Percentiles rank a stretch among this genome's conserved stretches.
Conservation (phyloP, 2,797 vertebrate genomes). For the Coracias cyanogaster region DNA sequence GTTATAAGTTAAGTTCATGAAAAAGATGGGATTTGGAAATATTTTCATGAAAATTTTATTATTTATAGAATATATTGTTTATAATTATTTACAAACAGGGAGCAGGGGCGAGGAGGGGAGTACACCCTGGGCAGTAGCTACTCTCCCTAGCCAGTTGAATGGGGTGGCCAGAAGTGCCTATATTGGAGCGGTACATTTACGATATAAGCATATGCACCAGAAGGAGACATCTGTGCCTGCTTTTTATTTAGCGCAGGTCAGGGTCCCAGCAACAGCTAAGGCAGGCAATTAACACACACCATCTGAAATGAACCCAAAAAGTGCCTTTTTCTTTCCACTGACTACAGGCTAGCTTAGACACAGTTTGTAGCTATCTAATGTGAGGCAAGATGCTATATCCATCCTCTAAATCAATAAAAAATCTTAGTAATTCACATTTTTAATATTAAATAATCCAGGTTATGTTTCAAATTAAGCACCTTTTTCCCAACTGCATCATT, state of each 20-base stretch:
- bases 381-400: background rate
- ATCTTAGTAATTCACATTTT: background rate
- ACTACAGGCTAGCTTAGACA: background rate
- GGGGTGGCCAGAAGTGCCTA: background rate
- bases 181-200: background rate
- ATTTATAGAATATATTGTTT: background rate
- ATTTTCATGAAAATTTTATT: background rate
- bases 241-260: background rate
- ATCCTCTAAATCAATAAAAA: background rate
- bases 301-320: background rate
- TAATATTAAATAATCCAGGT: background rate
- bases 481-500: background rate
- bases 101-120: background rate
- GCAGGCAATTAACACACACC: background rate
- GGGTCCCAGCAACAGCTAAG: background rate
- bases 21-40: background rate
- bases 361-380: background rate
- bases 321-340: background rate
- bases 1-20: background rate
- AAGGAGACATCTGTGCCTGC: background rate
- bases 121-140: background rate
- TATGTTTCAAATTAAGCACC: background rate
- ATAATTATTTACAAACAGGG: background rate
- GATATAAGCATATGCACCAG: background rate
- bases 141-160: background rate